Evolutionary conservation across 2,113 vertebrate species (phyloP), one percentile per base, ranked within the genome.

Genomic region (Phoxinus phoxinus): DNA sequence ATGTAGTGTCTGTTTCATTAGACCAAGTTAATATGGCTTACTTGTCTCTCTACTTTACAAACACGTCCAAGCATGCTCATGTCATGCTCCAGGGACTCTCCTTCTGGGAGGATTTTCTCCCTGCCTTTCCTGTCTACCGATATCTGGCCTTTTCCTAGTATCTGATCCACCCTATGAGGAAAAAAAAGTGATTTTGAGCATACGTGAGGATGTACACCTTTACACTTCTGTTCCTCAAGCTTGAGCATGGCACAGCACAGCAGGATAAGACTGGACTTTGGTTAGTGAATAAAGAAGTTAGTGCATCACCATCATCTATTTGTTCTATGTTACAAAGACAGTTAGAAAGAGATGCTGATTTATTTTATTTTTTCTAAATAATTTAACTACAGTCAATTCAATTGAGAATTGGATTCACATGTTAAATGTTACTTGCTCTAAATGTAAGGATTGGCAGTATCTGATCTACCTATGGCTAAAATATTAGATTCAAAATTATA

Each of bases 1-100:
- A 48, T 3, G 21, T 48, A 32, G 25, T 51, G 32, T 61, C 13
- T 12, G 53, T 59, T 58, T 79, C 12, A 79, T 37, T 25, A 79
- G 19, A 77, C 27, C 15, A 10, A 58, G 17, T 78, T 35, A 27
- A 7, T 15, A 41, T 30, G 17, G 86, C 91, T 75, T 93, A 99
- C 98, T 97, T 99, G 98, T 91, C 97, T 96, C 91, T 99, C 98
- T 91, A 99, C 98, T 89, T 99, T 99, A 91, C 98, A 98, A 51
- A 99, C 98, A 1, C 98, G 96, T 21, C 97, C 98, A 32, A 99
- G 93, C 98, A 99, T 99, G 86, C 98, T 99, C 93, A 98, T 94
- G 46, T 98, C 97, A 87, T 89, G 88, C 86, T 98, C 98, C 17
- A 96, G 85, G 2, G 96, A 85, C 53, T 99, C 97, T 67, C 96